Base-by-base conservation (phyloP, 1,140 invertebrate species). In the Drosophila miranda region DNA sequence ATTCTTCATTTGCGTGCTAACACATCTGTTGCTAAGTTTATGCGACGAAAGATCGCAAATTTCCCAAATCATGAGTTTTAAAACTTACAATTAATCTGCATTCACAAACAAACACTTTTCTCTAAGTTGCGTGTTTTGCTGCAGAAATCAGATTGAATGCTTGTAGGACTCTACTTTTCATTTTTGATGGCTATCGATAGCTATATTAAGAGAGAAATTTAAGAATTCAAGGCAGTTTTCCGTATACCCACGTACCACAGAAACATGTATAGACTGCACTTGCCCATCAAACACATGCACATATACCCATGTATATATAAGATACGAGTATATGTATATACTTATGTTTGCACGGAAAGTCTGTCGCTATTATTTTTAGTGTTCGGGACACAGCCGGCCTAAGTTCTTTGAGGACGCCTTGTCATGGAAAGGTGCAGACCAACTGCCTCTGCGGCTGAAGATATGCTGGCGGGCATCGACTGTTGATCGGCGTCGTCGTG, bases 1-100 rank as follows among this genome's bases (percentile, higher is more conserved):
- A 70, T 84, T 84, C 74, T 59, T 82, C 57, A 86, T 87, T 86
- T 88, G 83, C 82, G 82, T 86, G 75, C 51, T 62, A 53, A 69
- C 30, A 44, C 66, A 69, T 69, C 66, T 69, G 66, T 38, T 55
- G 34, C 19, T 9, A 4, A 7, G 42, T 68, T 42, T 67, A 43
- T 48, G 26, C 44, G 14, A 2, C 19, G n/a, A 13, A 16, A 34
- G 6, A 23, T 19, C 28, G 13, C 9, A 58, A 13, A 59, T 42
- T 38, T 16, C 11, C 23, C 3, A 38, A 13, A 38, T 38, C 34
- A 13, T 38, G 34, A 38, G 11, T 38, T 38, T 13, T 2, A 38
- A 38, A 38, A 38, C 11, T 38, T 38, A 13, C 4, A 11, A 13
- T 38, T 34, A 11, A 34, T 11, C 3, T 9, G 28, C 28, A 28